These are phyloP conservation scores for Eupristina koningsbergeri DNA, from an alignment of 1,140 invertebrate genomes.

Conservation along the genomic window DNA sequence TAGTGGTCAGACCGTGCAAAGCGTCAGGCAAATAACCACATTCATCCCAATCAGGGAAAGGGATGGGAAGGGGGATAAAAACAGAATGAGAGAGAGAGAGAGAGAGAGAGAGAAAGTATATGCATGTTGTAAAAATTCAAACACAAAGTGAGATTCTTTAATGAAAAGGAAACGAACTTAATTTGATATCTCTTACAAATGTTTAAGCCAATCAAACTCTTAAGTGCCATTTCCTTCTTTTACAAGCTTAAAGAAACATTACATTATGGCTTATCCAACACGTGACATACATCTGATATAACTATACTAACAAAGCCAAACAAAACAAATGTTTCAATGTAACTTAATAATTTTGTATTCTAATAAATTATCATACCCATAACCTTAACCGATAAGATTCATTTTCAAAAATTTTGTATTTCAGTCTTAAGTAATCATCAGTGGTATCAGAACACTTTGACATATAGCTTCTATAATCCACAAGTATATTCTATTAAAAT, in stretches of 20 bases:
- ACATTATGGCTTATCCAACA: not conserved
- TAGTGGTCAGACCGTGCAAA: constrained; percentile 51
- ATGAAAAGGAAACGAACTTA: not conserved
- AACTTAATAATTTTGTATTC: not conserved
- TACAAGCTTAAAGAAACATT: not conserved
- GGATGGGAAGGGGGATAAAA: not conserved
- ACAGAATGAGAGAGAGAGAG: not conserved
- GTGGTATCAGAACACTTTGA: not conserved
- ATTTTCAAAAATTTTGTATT: not conserved
- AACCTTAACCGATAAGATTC: not conserved
- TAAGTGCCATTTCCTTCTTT: not conserved
- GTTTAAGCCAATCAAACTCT: not conserved
- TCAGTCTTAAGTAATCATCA: not conserved
- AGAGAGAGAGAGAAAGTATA: not conserved
- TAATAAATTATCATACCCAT: constrained; percentile 21
- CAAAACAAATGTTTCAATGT: not conserved
- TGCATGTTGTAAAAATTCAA: no score
- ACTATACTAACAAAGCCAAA: not conserved
- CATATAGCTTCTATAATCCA: not conserved
- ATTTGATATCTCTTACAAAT: not conserved
- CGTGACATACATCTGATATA: not conserved
- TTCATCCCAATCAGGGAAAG: not conserved
- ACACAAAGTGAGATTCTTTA: not conserved
- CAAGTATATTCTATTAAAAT: not conserved
- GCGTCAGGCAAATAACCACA: no score